Percentiles rank a stretch among this genome's conserved stretches.
Evolutionary conservation across 1,140 invertebrate genomes (phyloP).

Genomic region (Drosophila pallidifrons): DNA sequence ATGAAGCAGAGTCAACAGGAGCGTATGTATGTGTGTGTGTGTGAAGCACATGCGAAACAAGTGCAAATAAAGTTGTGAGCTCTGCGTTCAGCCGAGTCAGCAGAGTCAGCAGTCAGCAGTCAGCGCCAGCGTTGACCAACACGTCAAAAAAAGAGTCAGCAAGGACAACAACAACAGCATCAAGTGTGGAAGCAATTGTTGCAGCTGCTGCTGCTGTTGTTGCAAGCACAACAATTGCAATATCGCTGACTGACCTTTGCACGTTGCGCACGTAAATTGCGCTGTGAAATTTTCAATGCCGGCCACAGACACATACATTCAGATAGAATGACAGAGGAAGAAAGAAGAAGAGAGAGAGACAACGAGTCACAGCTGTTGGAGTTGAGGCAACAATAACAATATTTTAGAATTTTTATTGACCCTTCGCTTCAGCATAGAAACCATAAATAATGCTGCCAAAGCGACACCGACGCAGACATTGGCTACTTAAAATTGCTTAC

Average conservation of each 20-base stretch:
- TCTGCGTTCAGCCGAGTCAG: conserved; percentile 58
- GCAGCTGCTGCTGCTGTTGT: conserved; percentile 11
- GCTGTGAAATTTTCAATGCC: conserved; percentile 45
- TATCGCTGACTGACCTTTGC: conserved; percentile 72
- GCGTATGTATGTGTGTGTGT: conserved; percentile 43
- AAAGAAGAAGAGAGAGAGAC: background rate
- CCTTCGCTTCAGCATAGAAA: conserved; percentile 40
- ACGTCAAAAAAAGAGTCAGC: conserved; percentile 22
- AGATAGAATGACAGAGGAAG: no score
- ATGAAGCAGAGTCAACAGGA: conserved; percentile 65
- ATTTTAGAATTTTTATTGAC: conserved; percentile 82
- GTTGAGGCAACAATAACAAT: conserved; percentile 67
- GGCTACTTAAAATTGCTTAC: conserved; percentile 66
- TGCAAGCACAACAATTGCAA: conserved; percentile 30
- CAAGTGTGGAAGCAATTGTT: conserved; percentile 3
- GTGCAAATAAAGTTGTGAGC: conserved; percentile 69
- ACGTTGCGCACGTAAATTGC: conserved; percentile 52
- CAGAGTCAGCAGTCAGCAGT: conserved; percentile 35
- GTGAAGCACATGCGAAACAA: conserved; percentile 45
- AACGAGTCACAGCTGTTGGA: conserved; percentile 23
- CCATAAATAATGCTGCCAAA: conserved; percentile 68
- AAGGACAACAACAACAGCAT: conserved; percentile 13
- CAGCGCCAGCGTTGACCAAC: conserved; percentile 14
- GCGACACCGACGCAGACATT: conserved; percentile 13
- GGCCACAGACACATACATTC: conserved; percentile 19